phyloP scores from a whole-genome alignment of 2,113 vertebrate genomes.

The Leptobrachium ailaonicum region DNA sequence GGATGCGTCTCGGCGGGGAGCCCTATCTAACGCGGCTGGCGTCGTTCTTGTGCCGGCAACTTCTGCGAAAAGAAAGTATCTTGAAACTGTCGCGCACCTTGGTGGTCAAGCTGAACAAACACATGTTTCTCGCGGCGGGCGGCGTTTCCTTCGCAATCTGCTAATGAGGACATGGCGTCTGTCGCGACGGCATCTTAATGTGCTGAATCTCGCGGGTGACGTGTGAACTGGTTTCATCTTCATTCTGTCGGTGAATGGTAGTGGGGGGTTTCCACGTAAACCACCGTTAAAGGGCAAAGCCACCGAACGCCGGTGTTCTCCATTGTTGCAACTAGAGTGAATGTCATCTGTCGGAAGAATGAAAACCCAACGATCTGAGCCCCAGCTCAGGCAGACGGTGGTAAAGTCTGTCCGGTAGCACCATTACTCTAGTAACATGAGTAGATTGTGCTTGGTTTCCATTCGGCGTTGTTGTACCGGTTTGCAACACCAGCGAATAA shows the following conservation, averaged over 20 bases:
- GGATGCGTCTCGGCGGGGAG: background rate
- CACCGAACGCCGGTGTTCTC: no score
- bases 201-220: background rate
- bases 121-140: background rate
- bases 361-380: no score
- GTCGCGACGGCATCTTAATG: background rate
- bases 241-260: background rate
- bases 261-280: no score
- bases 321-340: no score
- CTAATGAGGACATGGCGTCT: constrained; percentile 14
- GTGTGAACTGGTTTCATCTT: constrained; percentile 14
- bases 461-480: no score
- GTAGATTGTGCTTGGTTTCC: no score
- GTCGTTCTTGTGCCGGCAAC: background rate
- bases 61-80: background rate
- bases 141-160: background rate
- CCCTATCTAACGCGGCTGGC: background rate
- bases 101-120: background rate
- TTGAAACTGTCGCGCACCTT: background rate
- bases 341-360: no score
- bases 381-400: no score
- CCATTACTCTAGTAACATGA: no score
- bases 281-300: no score
- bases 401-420: no score
- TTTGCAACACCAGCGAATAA: no score